phyloP scores from a whole-genome alignment of 2,113 vertebrate genomes.

The Rhabdornis inornatus region DNA sequence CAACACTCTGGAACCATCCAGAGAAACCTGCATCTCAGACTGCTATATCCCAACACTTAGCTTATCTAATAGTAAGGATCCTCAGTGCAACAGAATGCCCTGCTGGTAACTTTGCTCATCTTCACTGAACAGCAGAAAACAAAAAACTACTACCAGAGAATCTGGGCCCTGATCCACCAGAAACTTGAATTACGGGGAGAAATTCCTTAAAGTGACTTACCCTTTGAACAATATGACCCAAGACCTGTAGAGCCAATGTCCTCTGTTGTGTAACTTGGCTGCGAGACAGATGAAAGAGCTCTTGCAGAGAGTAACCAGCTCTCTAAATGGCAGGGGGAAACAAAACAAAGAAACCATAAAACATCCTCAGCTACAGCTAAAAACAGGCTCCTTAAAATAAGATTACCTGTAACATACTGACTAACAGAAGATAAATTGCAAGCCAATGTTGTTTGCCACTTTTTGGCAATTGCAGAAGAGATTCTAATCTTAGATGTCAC shows the following conservation, averaged over 20 bases:
- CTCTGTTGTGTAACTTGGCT: slow-evolving; percentile 93
- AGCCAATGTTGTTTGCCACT: not conserved
- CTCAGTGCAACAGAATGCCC: not conserved
- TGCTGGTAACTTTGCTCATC: not conserved
- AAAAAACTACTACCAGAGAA: not conserved
- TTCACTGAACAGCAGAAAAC: not conserved
- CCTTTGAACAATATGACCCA: slow-evolving; percentile 86
- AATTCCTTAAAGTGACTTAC: slow-evolving; percentile 67
- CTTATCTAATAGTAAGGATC: not conserved
- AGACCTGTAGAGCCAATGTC: slow-evolving; percentile 84
- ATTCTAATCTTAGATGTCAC: not conserved
- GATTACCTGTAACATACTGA: not conserved
- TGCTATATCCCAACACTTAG: not conserved
- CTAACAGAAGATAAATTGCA: not conserved
- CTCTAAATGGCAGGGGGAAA: slow-evolving; percentile 66
- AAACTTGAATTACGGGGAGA: not conserved
- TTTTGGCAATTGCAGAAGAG: not conserved
- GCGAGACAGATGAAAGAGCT: slow-evolving; percentile 92
- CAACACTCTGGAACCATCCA: not conserved
- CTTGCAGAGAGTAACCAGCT: slow-evolving; percentile 95
- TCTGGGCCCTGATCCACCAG: not conserved
- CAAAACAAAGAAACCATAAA: not conserved
- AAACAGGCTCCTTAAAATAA: not conserved
- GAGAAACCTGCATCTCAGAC: not conserved
- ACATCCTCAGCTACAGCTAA: not conserved